Conservation (phyloP, 1,140 invertebrate species). For the Micrasema minimum region DNA sequence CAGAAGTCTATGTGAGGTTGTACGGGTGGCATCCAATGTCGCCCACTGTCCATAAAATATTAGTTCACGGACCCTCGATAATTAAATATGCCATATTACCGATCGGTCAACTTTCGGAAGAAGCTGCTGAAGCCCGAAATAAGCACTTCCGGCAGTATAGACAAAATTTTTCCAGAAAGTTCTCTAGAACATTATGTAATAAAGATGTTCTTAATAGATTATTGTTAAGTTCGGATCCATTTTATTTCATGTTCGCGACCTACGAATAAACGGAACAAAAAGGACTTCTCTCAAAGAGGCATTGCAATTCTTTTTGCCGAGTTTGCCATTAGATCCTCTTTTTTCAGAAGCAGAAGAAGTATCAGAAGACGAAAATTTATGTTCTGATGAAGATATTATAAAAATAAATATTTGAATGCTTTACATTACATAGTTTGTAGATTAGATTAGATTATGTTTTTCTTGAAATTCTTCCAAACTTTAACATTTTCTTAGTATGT, state of each 20-base stretch:
- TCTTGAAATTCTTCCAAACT: no score
- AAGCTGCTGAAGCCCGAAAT: conserved; percentile 52
- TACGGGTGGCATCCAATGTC: conserved; percentile 58
- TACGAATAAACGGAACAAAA: conserved; percentile 45
- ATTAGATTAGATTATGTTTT: no score
- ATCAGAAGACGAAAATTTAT: no score
- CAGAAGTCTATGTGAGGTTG: conserved; percentile 51
- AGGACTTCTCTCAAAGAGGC: conserved; percentile 49
- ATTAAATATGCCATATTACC: no score
- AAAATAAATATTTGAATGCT: no score
- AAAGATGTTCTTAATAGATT: no score
- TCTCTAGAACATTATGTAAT: conserved; percentile 53
- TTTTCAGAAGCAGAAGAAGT: conserved; percentile 9
- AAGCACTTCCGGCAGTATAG: conserved; percentile 55
- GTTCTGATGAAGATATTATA: no score
- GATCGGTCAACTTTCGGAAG: conserved; percentile 53
- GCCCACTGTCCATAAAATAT: conserved; percentile 56
- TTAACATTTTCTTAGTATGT: no score
- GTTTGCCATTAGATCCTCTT: conserved; percentile 42
- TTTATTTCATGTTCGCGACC: conserved; percentile 51
- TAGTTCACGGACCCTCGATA: conserved; percentile 56
- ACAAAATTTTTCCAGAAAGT: conserved; percentile 54
- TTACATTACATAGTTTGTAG: no score
- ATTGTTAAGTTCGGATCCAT: no score
- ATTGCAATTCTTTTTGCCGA: no score